Conservation (phyloP, 2,888 invertebrate genomes). For the Myopa testacea region DNA sequence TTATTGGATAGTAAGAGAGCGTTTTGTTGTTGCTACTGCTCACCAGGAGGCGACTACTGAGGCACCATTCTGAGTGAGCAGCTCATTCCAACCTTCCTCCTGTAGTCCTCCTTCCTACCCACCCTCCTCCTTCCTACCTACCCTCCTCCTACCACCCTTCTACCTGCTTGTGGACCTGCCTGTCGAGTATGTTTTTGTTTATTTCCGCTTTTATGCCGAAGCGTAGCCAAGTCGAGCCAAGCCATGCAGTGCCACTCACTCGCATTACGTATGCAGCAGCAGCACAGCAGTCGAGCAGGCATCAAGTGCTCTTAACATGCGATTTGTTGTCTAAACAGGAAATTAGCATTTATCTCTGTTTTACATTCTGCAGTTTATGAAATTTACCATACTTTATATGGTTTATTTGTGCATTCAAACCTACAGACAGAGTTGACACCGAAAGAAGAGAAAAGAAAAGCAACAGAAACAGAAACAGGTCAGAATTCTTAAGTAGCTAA, state of each 20-base stretch:
- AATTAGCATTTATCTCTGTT: constrained; percentile 40
- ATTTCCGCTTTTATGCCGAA: not conserved
- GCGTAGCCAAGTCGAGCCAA: too few species aligned
- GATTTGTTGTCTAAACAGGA: constrained; percentile 41
- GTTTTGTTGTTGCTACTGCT: too few species aligned
- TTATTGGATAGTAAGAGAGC: not conserved
- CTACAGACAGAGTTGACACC: not conserved
- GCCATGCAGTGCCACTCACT: not conserved
- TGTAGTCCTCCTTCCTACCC: too few species aligned
- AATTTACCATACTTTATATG: constrained; percentile 2
- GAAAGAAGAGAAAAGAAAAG: not conserved
- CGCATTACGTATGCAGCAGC: not conserved
- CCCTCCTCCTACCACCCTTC: not conserved
- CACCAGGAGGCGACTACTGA: too few species aligned
- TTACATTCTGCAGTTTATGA: constrained; percentile 32
- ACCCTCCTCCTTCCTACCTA: not conserved
- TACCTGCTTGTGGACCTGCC: not conserved
- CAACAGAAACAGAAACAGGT: too few species aligned
- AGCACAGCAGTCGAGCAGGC: constrained; percentile 1
- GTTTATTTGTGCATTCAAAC: not conserved
- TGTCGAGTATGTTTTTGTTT: not conserved
- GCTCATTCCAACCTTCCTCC: too few species aligned
- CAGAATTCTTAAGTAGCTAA: too few species aligned
- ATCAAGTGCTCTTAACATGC: constrained; percentile 32
- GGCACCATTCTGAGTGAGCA: too few species aligned